Conservation (phyloP, 2,113 vertebrate genomes). For the Thunnus maccoyii region DNA sequence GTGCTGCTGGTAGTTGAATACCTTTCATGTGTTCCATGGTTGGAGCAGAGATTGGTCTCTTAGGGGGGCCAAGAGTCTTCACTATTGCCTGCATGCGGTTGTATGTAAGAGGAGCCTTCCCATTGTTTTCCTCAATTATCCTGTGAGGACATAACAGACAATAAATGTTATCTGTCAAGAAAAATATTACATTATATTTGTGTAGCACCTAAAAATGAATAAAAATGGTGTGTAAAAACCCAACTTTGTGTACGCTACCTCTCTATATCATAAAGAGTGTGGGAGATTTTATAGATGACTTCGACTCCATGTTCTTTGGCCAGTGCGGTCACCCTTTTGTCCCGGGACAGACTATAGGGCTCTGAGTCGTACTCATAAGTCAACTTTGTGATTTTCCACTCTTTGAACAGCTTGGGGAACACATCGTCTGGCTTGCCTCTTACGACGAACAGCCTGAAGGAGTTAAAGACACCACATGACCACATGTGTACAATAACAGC, state of each 20-base stretch:
- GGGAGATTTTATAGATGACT: slow-evolving; percentile 80
- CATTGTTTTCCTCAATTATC: slow-evolving; percentile 81
- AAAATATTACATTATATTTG: too few relatives aligned
- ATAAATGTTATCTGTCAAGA: too few relatives aligned
- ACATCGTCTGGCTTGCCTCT: slow-evolving; percentile 79
- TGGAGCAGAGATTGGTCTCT: slow-evolving; percentile 72
- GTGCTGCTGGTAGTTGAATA: slow-evolving; percentile 18
- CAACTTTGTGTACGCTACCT: slow-evolving; percentile 55
- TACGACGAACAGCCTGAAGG: slow-evolving; percentile 80
- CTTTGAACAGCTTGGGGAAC: slow-evolving; percentile 76
- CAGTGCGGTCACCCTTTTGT: slow-evolving; percentile 64
- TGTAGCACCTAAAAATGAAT: too few relatives aligned
- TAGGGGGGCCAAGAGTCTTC: slow-evolving; percentile 65
- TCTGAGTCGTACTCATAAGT: slow-evolving; percentile 84
- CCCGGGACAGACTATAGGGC: slow-evolving; percentile 72
- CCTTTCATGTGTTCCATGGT: slow-evolving; percentile 73
- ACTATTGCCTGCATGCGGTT: slow-evolving; percentile 77
- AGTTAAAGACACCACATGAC: not conserved
- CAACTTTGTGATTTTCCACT: slow-evolving; percentile 77
- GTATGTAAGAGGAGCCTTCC: slow-evolving; percentile 83
- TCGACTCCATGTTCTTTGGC: slow-evolving; percentile 70
- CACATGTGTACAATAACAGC: not conserved
- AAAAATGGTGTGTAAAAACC: too few relatives aligned
- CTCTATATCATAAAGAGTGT: slow-evolving; percentile 81
- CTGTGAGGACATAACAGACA: slow-evolving; percentile 52